Conservation (phyloP, 1,140 invertebrate genomes). For the Apocrypta bakeri region DNA sequence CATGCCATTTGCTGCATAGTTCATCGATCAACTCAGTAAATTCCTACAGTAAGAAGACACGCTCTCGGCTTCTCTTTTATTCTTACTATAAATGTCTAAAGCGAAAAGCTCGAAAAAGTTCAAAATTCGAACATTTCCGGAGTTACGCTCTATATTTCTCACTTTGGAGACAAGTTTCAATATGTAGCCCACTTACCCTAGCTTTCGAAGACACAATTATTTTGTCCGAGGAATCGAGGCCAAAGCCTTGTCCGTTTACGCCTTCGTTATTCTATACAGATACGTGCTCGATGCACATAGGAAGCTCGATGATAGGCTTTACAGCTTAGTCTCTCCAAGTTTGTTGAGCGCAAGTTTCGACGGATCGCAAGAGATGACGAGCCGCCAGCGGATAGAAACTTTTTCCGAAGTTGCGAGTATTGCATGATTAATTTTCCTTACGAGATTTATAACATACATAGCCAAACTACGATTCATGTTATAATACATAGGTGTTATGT, state of each 20-base stretch:
- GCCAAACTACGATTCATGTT: neutral
- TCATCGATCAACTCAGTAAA: slow-evolving; percentile 1
- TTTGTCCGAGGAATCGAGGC: neutral
- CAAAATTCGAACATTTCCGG: neutral
- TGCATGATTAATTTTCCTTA: neutral
- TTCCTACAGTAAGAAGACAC: neutral
- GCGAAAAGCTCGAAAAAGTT: neutral
- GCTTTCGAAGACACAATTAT: neutral
- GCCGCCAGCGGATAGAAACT: too few relatives aligned
- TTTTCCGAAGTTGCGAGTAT: too few relatives aligned
- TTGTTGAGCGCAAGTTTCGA: neutral
- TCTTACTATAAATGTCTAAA: too few relatives aligned
- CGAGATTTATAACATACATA: too few relatives aligned
- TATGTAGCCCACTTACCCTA: neutral
- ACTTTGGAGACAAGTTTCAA: neutral
- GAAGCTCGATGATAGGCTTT: neutral
- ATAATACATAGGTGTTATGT: neutral
- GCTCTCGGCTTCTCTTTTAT: neutral
- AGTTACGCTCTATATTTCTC: neutral
- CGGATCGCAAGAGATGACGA: neutral
- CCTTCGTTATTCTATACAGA: neutral
- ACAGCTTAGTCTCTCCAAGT: neutral
- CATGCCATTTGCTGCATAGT: slow-evolving; percentile 5
- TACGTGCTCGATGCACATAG: neutral
- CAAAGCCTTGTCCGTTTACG: neutral